These are phyloP conservation scores for Peromyscus californicus DNA, from an alignment of 2,113 vertebrate genomes.

Conservation along the genomic window DNA sequence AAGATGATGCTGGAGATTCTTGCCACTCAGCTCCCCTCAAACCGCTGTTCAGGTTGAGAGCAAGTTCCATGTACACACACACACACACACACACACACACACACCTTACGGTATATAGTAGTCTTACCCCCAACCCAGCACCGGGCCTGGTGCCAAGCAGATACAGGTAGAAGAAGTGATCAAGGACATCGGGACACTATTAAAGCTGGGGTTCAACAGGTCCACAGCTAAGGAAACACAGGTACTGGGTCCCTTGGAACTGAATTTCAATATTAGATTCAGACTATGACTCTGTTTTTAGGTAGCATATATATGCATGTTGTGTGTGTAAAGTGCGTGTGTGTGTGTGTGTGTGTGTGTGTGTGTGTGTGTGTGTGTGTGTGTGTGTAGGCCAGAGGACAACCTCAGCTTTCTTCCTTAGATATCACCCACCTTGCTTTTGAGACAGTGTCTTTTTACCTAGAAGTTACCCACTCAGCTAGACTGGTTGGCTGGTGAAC, in stretches of 20 bases:
- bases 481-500: background rate
- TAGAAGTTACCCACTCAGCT: background rate
- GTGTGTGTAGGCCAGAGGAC: background rate
- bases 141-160: background rate
- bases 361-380: too few relatives aligned
- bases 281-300: background rate
- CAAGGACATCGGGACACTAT: background rate
- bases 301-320: too few relatives aligned
- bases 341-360: too few relatives aligned
- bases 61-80: background rate
- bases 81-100: background rate
- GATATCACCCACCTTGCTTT: background rate
- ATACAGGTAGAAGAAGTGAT: background rate
- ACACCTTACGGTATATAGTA: background rate
- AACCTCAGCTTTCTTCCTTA: background rate
- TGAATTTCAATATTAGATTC: background rate
- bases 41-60: background rate
- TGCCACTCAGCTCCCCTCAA: background rate
- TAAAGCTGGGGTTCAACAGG: background rate
- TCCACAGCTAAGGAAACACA: rapidly evolving
- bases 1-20: background rate
- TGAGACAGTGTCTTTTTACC: background rate
- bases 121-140: background rate
- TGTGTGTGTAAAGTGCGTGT: background rate
- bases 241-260: background rate